Base-by-base conservation (phyloP, 2,797 vertebrate genomes). In the Orientallactaga sibirica region DNA sequence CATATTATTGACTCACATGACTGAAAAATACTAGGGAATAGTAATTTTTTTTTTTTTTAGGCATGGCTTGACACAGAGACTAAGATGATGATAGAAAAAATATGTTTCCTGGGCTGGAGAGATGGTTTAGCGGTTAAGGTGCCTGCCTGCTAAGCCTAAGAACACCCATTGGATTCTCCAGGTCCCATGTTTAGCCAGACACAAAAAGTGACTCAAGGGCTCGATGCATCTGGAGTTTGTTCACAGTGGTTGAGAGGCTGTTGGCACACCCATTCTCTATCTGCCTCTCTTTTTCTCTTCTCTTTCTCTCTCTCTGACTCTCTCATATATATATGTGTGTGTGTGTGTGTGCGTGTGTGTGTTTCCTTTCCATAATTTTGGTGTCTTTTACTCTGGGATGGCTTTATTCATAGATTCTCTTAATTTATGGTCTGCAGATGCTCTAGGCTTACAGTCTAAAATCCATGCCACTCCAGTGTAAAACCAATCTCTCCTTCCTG, bases 401-500 rank as follows among this genome's bases (percentile, higher is more conserved):
- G 43, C n/a, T 85, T 86, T 70, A 64, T 82, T 70, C 29, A 19
- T 11, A 64, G 24, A 64, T 9, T 93, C 55, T 90, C 83, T 90
- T 96, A n/a, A n/a, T 6, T n/a, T 48, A 33, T 4, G 12, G 1
- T 78, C 37, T 89, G 29, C 68, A 66, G 19, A 77, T 79, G 41
- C 24, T 73, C 14, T 62, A 24, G 41, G 16, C 4, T 22, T 29
- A 61, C 62, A 48, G 43, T 71, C 3, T 88, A 41, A 55, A 88
- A 66, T 37, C 82, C 78, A 18, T 43, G 22, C 22, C 43, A 19
- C 11, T 25, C 22, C 12, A 73, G 27, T 15, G 48, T 14, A 58
- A 89, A 22, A 77, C 37, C 8, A 74, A 0, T 20, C 68, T 86
- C 22, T 74, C 41, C 78, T 58, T 86, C 33, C 5, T 70, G 73